Base-by-base conservation (phyloP, 1,140 invertebrate species). In the Lamellibrachia luymesi region DNA sequence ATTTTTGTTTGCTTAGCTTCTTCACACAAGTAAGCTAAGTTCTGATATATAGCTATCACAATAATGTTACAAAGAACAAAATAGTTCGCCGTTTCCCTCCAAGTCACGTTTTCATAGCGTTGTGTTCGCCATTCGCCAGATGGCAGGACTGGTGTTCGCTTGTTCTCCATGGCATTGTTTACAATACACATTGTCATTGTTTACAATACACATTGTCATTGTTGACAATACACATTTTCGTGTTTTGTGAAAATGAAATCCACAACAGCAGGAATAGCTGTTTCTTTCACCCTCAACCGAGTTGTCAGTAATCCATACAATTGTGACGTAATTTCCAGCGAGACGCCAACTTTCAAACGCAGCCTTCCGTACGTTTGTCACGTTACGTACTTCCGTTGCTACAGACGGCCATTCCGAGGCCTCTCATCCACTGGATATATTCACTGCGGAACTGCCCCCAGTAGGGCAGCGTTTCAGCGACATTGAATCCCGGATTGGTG, bases 371-470 rank as follows among this genome's bases (percentile, higher is more conserved):
- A 80, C 64, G 64, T 80, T 80, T 17, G 64, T 80, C 64, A 22
- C 64, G 64, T 80, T 80, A 80, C 64, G 64, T 80, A 80, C 64
- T 80, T 80, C 64, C 64, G 64, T 80, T 80, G 64, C 13, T 80
- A 22, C 64, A 80, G 13, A 64, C 50, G 38, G 52, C 56, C 38
- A 92, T 52, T 8, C 92, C 92, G 50, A 94, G 52, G 50, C 52
- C 52, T 22, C 80, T 8, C 51, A 94, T 90, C 93, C 93, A 94
- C 25, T 27, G 56, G 25, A 51, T 27, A 38, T 64, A 93, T 93
- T 94, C 94, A 4, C 17, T 56, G 38, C 92, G 94, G 50, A 94
- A 93, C 90, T 94, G 64, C 49, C 94, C 94, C 94, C 94, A 94
- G 91, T 94, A 94, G 49, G 56, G 51, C n/a, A 94, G 56, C 8